Base-by-base conservation (phyloP, 2,113 vertebrate species). In the Platichthys flesus region DNA sequence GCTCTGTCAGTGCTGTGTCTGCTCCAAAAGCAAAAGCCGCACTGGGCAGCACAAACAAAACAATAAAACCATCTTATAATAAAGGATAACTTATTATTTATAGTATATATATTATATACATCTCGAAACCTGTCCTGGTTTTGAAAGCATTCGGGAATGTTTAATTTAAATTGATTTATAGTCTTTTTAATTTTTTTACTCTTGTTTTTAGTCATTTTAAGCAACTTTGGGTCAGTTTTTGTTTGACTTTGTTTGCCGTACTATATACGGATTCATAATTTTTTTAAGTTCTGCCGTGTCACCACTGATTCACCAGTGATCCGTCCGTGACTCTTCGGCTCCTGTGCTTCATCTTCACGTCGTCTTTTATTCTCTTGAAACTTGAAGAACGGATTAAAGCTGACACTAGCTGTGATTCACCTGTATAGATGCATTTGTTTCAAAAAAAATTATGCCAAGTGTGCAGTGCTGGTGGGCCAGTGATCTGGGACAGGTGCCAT, bases 211-310 rank as follows among this genome's bases (percentile, higher is more conserved):
- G 51, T 55, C 52, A 55, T 21, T 55, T 42, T 42, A n/a, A 52
- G 20, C 45, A 16, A 6, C 15, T 54, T 58, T 56, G 54, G 68
- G 73, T 66, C 64, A 61, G n/a, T 68, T 68, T 76, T 65, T 74
- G 47, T 65, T 56, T 40, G 40, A 35, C 8, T 35, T 15, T 73
- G 37, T 51, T 18, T 77, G 35, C 2, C 14, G 3, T 16, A 47
- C 75, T 55, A 8, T 58, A 42, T 42, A 13, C 47, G 13, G 20
- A 59, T 24, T 35, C 18, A 31, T 66, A 0, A 37, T 31, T 51
- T 75, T 21, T 21, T 4, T 35, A 26, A 51, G 16, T 49, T 28
- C 65, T 20, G 57, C 18, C 28, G 18, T 16, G 47, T 78, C 28
- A 20, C 21, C 24, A 49, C 54, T 49, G 59, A 72, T 63, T 73